Conservation (phyloP, 2,797 vertebrate genomes). For the Gorsachius magnificus region DNA sequence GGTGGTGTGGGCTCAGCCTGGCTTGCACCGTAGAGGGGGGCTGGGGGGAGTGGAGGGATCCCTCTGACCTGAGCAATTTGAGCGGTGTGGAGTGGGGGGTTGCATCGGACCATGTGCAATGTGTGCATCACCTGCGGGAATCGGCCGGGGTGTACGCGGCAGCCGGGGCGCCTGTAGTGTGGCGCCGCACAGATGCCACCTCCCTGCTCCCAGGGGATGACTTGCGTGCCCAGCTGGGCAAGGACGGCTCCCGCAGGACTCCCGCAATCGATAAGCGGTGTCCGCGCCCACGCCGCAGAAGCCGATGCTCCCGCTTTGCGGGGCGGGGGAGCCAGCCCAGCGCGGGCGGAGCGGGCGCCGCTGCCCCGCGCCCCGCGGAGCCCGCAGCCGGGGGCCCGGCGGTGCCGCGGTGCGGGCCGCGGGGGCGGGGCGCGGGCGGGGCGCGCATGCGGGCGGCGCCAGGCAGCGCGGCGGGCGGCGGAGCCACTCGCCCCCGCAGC, state of each 20-base stretch:
- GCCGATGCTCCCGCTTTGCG: too few relatives aligned
- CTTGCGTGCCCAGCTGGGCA: neutral
- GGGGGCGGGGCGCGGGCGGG: slow-evolving; percentile 17
- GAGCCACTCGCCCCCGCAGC: slow-evolving; percentile 79
- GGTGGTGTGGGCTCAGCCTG: neutral
- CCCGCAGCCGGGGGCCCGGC: neutral
- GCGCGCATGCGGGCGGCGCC: slow-evolving; percentile 72
- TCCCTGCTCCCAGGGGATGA: neutral
- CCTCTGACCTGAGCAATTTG: fast-evolving
- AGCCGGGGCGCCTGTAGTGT: fast-evolving
- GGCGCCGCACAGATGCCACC: neutral
- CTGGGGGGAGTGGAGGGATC: fast-evolving
- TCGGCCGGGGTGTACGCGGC: fast-evolving
- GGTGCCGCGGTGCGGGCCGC: neutral
- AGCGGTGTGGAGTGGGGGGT: neutral
- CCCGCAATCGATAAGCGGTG: fast-evolving
- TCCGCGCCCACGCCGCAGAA: neutral
- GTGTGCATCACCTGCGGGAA: neutral
- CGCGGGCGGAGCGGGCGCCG: too few relatives aligned
- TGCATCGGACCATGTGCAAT: fast-evolving
- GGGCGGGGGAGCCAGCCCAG: neutral
- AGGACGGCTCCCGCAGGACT: neutral
- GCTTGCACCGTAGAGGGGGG: fast-evolving
- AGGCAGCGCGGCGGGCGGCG: slow-evolving; percentile 71
- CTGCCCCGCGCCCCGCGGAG: neutral